These are phyloP conservation scores for Folsomia manolachei DNA, from an alignment of 2,888 invertebrate genomes.

Conservation along the genomic window DNA sequence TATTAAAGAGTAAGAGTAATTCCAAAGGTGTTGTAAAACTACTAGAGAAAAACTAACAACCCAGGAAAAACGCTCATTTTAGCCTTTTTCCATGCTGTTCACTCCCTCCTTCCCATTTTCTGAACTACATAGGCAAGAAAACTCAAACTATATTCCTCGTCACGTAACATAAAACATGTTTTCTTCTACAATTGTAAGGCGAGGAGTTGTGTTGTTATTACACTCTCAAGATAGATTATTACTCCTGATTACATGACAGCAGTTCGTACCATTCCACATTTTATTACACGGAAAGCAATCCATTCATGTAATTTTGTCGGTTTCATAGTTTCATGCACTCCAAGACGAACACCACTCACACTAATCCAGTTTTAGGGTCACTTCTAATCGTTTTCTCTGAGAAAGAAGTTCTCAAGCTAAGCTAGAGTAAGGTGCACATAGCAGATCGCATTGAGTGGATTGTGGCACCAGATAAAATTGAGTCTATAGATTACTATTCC, in stretches of 20 bases:
- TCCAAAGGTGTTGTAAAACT: slow-evolving; percentile 1
- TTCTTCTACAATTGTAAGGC: neutral
- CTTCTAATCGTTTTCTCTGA: no score
- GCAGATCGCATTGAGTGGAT: no score
- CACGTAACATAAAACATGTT: neutral
- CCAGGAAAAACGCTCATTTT: neutral
- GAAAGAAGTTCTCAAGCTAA: no score
- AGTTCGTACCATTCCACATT: neutral
- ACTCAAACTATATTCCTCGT: neutral
- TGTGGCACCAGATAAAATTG: no score
- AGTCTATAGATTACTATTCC: no score
- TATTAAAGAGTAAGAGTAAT: neutral
- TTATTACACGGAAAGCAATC: slow-evolving; percentile 7
- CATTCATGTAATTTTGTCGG: neutral
- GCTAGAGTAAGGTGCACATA: no score
- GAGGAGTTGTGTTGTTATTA: neutral
- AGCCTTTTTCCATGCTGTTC: neutral
- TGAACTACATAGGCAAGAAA: neutral
- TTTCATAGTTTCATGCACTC: slow-evolving; percentile 1
- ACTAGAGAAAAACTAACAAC: slow-evolving; percentile 5
- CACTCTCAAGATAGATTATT: neutral
- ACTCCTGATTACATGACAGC: neutral
- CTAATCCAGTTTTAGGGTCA: no score
- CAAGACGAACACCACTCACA: no score
- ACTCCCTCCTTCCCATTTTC: neutral